Percentiles rank a stretch among this genome's conserved stretches.
Conservation (phyloP, 2,888 invertebrate species). For the Hydropsyche betteni region DNA sequence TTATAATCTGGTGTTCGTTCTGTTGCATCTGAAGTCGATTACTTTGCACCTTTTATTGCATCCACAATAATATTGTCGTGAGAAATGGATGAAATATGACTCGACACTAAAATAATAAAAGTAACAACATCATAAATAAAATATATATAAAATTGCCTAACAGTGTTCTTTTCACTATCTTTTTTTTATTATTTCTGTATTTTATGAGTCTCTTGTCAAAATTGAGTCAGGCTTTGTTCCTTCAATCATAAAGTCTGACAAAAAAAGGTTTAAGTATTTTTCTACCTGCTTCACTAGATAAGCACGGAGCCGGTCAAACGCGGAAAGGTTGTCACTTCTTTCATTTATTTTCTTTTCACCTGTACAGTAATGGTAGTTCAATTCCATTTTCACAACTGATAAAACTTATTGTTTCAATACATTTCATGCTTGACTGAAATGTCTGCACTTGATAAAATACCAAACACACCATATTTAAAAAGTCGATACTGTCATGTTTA, state of each 20-base stretch:
- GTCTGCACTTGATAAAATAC: no score
- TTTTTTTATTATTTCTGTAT: conserved; percentile 39
- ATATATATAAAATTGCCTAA: conserved; percentile 43
- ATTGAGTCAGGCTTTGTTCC: conserved; percentile 48
- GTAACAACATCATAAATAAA: conserved; percentile 40
- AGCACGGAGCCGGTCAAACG: conserved; percentile 12
- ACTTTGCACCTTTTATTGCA: not conserved
- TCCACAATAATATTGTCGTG: not conserved
- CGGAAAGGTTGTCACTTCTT: conserved; percentile 33
- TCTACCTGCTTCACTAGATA: conserved; percentile 47
- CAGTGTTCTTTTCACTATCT: conserved; percentile 37
- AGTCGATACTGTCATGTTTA: no score
- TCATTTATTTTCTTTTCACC: conserved; percentile 22
- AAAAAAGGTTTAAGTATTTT: conserved; percentile 46
- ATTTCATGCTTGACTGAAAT: no score
- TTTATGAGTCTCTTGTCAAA: conserved; percentile 48
- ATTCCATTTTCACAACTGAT: no score
- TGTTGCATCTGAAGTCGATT: not conserved
- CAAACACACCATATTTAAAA: no score
- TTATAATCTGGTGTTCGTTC: not conserved
- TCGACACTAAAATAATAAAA: conserved; percentile 42
- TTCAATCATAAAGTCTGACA: conserved; percentile 47
- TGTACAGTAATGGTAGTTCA: not conserved
- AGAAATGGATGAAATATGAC: conserved; percentile 44
- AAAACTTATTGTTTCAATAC: no score